phyloP scores from a whole-genome alignment of 2,113 vertebrate genomes.

The Psittacula cyanocephala region DNA sequence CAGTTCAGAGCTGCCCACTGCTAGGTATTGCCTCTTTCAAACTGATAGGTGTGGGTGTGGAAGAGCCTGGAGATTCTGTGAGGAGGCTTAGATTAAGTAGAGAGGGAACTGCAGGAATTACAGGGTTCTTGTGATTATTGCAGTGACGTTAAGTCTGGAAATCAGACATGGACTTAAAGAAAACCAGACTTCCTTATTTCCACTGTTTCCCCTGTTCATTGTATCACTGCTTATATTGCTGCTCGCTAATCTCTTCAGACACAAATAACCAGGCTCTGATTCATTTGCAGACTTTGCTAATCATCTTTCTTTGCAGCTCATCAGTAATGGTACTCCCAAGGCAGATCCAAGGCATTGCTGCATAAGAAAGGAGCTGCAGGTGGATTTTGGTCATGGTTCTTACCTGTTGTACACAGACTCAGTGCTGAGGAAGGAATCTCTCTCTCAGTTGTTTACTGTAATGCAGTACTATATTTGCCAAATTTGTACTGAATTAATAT shows the following conservation, averaged over 20 bases:
- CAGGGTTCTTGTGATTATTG: background rate
- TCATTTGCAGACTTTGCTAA: background rate
- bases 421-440: background rate
- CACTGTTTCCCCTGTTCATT: background rate
- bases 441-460: background rate
- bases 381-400: background rate
- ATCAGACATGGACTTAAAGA: background rate
- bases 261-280: background rate
- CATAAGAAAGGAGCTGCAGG: background rate
- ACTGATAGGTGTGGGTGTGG: background rate
- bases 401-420: background rate
- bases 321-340: background rate
- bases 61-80: background rate
- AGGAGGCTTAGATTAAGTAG: background rate
- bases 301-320: background rate
- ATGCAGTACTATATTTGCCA: background rate
- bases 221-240: background rate
- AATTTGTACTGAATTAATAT: background rate
- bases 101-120: background rate
- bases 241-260: background rate
- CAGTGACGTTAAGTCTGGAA: background rate
- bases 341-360: background rate
- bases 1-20: background rate
- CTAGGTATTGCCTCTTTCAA: background rate
- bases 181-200: background rate